A percentile compares a stretch with the other conserved stretches of the same genome.
Evolutionary conservation across 2,113 vertebrate species (phyloP).

Genomic region (Tachysurus vachellii): DNA sequence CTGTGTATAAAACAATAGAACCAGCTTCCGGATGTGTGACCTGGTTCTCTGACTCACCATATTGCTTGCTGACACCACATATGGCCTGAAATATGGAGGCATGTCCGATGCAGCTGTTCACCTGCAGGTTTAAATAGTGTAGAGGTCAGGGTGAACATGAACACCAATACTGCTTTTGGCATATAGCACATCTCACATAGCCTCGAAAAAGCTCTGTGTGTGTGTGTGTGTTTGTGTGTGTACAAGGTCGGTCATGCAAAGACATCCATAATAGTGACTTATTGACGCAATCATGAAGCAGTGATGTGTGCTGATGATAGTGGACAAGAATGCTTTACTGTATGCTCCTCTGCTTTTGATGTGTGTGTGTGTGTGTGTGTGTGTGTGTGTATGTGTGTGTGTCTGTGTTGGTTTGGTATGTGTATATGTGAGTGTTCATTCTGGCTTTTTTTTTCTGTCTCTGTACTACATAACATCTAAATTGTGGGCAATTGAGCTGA

Average conservation of each 20-base stretch:
- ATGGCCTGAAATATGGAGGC: not conserved
- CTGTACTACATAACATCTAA: not conserved
- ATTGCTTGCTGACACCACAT: conserved; percentile 8
- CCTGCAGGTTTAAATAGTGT: conserved; percentile 24
- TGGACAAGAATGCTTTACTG: conserved; percentile 11
- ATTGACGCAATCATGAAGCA: not conserved
- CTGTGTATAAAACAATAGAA: conserved; percentile 15
- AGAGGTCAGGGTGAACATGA: not conserved
- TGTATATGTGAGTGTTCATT: not conserved
- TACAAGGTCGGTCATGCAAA: not conserved
- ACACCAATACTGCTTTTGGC: conserved; percentile 3
- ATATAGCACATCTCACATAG: not conserved
- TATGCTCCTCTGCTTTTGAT: not conserved
- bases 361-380: not conserved
- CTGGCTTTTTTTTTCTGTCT: not conserved
- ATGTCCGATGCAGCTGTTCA: conserved; percentile 22
- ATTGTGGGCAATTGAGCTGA: not conserved
- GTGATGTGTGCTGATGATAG: not conserved
- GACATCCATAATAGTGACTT: not conserved
- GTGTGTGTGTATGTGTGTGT: not conserved
- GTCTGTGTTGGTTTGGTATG: not conserved
- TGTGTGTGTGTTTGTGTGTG: conserved; percentile 1
- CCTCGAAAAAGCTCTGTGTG: not conserved
- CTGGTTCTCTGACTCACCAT: not conserved
- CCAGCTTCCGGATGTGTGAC: not conserved